Evolutionary conservation across 2,797 vertebrate genomes (phyloP), one percentile per base, ranked within the genome.

Genomic region (Xiphorhynchus erythropygius): DNA sequence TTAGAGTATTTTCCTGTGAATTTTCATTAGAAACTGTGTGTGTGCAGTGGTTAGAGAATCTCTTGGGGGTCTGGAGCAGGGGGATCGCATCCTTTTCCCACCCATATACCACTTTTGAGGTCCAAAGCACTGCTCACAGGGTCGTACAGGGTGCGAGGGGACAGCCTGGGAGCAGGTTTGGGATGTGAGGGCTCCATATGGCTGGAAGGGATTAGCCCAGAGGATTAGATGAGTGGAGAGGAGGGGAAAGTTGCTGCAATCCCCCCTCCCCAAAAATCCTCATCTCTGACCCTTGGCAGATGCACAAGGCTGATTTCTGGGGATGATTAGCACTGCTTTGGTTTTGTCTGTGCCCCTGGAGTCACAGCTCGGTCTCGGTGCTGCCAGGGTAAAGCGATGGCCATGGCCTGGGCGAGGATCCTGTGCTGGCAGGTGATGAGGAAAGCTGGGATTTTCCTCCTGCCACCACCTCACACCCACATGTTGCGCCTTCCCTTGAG

Each of bases 191-290:
- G 50, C 94, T 97, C 96, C 96, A 97, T 96, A 97, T 97, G 96
- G 97, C 95, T 97, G 95, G 69, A 93, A 88, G 86, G 93, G 97
- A 97, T 97, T 97, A 97, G 92, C 94, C 86, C 4, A 6, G 81
- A 39, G 87, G 95, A 97, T 96, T 96, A 97, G 75, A 89, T 52
- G 87, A 76, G 62, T 25, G 3, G 71, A 89, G 90, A 96, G 94
- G 92, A 93, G 88, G 94, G 90, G 96, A 96, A 97, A 97, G 96
- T 97, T 96, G 76, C 90, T 49, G 41, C 91, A 75, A 53, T 90
- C 57, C 41, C 59, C 17, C 80, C 35, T 87, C 53, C 70, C 87
- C 77, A 83, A 93, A 91, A 62, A 18, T 74, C 53, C 49, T 89
- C 80, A 67, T 92, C 74, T 63, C 81, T 89, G 91, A 93, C 78